Evolutionary conservation across 2,113 vertebrate genomes (phyloP).

Genomic region (Tragelaphus strepsiceros): DNA sequence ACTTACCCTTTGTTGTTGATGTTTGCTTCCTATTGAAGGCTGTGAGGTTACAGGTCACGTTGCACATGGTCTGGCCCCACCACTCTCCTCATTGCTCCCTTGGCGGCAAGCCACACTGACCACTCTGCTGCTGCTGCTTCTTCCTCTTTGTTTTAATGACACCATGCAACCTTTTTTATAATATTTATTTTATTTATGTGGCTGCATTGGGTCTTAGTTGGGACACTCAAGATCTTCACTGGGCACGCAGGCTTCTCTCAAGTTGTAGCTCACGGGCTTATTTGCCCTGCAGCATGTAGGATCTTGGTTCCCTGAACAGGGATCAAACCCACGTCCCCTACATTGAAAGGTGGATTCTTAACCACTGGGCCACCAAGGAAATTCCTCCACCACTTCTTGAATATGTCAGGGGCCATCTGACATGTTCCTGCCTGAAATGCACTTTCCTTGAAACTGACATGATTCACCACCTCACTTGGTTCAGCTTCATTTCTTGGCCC

Average conservation of each 20-base stretch:
- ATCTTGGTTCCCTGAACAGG: not conserved
- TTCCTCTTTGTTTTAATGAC: not conserved
- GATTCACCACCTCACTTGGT: not conserved
- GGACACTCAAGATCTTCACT: not conserved
- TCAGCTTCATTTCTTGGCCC: not conserved
- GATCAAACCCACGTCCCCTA: not conserved
- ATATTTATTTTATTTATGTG: not conserved
- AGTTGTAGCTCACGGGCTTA: not conserved
- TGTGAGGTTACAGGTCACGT: fast-evolving
- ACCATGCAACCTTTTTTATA: not conserved
- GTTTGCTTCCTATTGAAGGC: not conserved
- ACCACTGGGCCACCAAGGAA: not conserved
- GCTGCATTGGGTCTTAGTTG: not conserved
- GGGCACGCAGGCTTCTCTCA: not conserved
- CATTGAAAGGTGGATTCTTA: not conserved
- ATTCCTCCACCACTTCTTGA: not conserved
- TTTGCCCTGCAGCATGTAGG: not conserved
- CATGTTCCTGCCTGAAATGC: not conserved
- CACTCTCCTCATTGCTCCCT: fast-evolving
- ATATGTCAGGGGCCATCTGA: too few species aligned
- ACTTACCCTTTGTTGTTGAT: not conserved
- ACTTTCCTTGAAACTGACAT: not conserved
- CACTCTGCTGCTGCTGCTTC: not conserved
- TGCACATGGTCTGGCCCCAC: fast-evolving
- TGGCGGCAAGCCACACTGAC: too few species aligned